Conservation (phyloP, 2,113 vertebrate genomes). For the Brienomyrus brachyistius region DNA sequence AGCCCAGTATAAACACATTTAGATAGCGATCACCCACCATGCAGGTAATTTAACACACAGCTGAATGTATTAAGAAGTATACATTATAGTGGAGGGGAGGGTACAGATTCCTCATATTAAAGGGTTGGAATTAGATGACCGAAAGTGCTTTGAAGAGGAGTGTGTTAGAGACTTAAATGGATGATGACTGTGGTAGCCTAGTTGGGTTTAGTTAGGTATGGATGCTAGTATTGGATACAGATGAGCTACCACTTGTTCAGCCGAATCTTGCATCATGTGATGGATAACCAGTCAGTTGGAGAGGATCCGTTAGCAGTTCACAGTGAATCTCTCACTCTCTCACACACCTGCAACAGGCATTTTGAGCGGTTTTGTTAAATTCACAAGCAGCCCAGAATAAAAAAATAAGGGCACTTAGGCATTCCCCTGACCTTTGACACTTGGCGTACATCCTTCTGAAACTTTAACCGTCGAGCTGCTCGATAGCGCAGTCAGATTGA, state of each 20-base stretch:
- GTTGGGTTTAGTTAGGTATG: background rate
- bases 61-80: background rate
- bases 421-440: background rate
- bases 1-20: background rate
- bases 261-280: background rate
- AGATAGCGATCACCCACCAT: background rate
- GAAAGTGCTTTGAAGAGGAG: background rate
- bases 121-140: background rate
- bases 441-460: background rate
- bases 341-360: background rate
- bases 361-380: background rate
- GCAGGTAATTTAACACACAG: background rate
- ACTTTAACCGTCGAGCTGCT: conserved; percentile 37
- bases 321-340: background rate
- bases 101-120: background rate
- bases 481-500: conserved; percentile 48
- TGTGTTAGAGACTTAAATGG: background rate
- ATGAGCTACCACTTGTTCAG: background rate
- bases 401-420: background rate
- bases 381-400: background rate
- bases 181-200: background rate
- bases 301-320: background rate
- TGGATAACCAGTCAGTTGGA: background rate
- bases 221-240: background rate
- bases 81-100: background rate